Percentiles rank a stretch among this genome's conserved stretches.
Conservation (phyloP, 2,888 invertebrate genomes). For the Caenorhabditis afra region DNA sequence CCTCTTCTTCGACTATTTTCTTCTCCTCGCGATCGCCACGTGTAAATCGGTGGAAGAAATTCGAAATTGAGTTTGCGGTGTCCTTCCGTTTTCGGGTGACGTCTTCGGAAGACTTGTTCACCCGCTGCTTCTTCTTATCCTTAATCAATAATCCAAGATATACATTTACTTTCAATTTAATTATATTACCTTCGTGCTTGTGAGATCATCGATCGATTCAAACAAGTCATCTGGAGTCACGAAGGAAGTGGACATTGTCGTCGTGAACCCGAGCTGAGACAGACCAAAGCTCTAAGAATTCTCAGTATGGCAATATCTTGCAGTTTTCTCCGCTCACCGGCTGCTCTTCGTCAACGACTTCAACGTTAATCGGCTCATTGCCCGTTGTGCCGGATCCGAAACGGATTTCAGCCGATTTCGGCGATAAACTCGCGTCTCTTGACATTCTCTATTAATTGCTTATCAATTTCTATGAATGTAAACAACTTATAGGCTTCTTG, state of each 20-base stretch:
- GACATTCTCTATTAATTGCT: conserved; percentile 31
- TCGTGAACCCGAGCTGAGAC: conserved; percentile 42
- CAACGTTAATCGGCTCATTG: conserved; percentile 51
- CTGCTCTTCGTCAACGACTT: conserved; percentile 53
- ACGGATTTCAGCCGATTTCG: conserved; percentile 42
- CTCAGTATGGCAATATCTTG: not conserved
- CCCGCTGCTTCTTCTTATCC: conserved; percentile 40
- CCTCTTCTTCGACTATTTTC: conserved; percentile 59
- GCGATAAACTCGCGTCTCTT: conserved; percentile 50
- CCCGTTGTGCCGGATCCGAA: conserved; percentile 17
- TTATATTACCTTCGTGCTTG: conserved; percentile 22
- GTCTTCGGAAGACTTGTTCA: conserved; percentile 64
- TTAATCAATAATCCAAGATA: conserved; percentile 1
- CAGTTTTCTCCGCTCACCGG: not conserved
- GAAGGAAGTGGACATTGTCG: conserved; percentile 51
- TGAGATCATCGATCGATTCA: conserved; percentile 47
- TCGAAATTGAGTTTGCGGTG: conserved; percentile 64
- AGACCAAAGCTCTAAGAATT: not conserved
- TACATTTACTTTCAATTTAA: not conserved
- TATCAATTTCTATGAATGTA: too few species aligned
- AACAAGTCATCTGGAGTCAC: conserved; percentile 42
- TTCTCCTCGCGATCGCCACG: conserved; percentile 66
- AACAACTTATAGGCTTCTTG: too few species aligned
- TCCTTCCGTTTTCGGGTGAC: conserved; percentile 61
- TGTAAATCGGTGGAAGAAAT: conserved; percentile 69